Percentiles rank a stretch among this genome's conserved stretches.
Evolutionary conservation across 2,113 vertebrate species (phyloP).

Genomic region (Plecturocebus donacophilus): DNA sequence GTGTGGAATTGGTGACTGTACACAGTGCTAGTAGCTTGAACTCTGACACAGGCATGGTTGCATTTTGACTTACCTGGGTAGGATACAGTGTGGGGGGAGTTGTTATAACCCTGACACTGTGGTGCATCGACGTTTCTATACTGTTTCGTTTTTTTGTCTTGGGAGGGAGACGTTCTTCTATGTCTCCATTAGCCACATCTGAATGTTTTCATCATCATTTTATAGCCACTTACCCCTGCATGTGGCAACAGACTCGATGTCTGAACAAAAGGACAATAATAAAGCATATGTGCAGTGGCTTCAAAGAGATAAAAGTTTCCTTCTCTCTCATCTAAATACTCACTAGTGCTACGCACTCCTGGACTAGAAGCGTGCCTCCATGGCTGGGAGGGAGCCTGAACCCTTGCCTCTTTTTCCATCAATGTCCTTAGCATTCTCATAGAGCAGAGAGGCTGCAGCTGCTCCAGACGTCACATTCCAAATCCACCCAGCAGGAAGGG

Average conservation of each 20-base stretch:
- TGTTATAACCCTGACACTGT: background rate
- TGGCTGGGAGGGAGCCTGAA: background rate
- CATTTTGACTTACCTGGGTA: background rate
- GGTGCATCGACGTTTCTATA: background rate
- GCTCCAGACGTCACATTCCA: background rate
- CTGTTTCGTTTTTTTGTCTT: background rate
- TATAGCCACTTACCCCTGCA: no score
- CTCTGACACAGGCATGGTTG: background rate
- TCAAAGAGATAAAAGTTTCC: background rate
- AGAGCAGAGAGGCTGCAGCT: background rate
- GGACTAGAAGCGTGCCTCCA: rapidly evolving
- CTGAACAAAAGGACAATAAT: background rate
- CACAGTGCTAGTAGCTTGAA: background rate
- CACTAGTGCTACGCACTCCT: no score
- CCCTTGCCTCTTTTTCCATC: background rate
- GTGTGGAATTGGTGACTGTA: background rate
- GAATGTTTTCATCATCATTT: background rate
- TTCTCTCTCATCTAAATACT: background rate
- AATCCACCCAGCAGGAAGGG: background rate
- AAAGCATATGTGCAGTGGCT: rapidly evolving
- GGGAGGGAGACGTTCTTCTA: rapidly evolving
- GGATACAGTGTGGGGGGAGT: rapidly evolving
- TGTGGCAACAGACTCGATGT: background rate
- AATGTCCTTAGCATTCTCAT: background rate
- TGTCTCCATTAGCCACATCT: background rate